Base-by-base conservation (phyloP, 1,140 invertebrate species). In the Drosophila neocordata region DNA sequence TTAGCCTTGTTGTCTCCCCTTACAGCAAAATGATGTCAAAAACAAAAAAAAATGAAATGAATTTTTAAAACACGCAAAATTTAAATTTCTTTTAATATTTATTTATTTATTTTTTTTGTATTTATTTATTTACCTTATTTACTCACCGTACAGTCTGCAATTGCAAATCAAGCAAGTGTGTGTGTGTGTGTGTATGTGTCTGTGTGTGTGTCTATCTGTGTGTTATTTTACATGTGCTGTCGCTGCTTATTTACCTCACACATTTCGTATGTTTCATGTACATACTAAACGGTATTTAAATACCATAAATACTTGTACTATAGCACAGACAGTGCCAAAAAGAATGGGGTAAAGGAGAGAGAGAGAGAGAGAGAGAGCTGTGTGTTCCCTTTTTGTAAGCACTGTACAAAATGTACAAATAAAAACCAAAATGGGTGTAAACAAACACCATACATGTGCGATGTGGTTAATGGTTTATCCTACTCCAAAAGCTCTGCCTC, bases 231-330 rank as follows among this genome's bases (percentile, higher is more conserved):
- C 70, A 73, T 74, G 72, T 67, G 72, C 68, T 31, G 5, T 11
- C n/a, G 20, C 11, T n/a, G 52, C 59, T 48, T 44, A 44, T 61
- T 61, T 61, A 61, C 59, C 15, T 61, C 58, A 63, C 58, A 63
- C 48, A 66, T 31, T 71, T 82, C 59, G 58, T 69, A 53, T 58
- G 76, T 69, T 76, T 73, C 73, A 65, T 57, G 56, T 56, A 20
- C 57, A 59, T 62, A 72, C 73, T 83, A 75, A 82, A 82, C 65
- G 65, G 58, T 56, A 81, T 67, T 77, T 70, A 74, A 82, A 74
- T 53, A 37, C 15, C 53, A 63, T 59, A 80, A 57, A 38, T 66
- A 72, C 63, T 20, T 11, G 15, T 20, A 44, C 41, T 44, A 44
- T 12, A 11, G 6, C 27, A 31, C 4, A 31, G 27, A 31, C 27